Conservation (phyloP, 2,113 vertebrate species). For the Sander lucioperca region DNA sequence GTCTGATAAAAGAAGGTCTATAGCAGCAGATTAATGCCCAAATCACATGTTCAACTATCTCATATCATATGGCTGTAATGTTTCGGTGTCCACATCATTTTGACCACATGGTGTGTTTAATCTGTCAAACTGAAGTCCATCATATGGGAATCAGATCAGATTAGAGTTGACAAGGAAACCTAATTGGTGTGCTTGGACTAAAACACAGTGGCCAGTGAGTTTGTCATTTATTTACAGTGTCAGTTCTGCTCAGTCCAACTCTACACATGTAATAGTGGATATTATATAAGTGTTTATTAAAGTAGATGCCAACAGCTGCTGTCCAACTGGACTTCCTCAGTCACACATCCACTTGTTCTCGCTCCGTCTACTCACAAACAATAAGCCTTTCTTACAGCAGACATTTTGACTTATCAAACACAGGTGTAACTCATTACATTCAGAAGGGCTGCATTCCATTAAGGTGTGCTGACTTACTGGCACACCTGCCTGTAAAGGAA, state of each 20-base stretch:
- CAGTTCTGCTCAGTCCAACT: not conserved
- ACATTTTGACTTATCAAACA: slow-evolving; percentile 14
- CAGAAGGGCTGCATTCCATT: slow-evolving; percentile 38
- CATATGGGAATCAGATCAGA: not conserved
- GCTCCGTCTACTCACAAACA: slow-evolving; percentile 13
- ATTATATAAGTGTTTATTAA: slow-evolving; percentile 51
- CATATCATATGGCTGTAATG: not conserved
- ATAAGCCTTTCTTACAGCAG: slow-evolving; percentile 1
- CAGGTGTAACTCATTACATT: slow-evolving; percentile 42
- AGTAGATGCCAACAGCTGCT: slow-evolving; percentile 19
- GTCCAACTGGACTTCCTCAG: slow-evolving; percentile 40
- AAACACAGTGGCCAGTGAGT: not conserved
- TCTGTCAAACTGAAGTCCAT: not conserved
- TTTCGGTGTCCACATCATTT: not conserved
- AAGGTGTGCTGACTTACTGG: slow-evolving; percentile 30
- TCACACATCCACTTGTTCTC: slow-evolving; percentile 5
- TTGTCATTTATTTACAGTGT: slow-evolving; percentile 32
- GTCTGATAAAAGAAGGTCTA: too few relatives aligned
- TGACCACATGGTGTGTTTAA: not conserved
- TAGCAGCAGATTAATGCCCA: not conserved
- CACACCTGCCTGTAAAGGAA: slow-evolving; percentile 25
- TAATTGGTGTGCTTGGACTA: slow-evolving; percentile 7
- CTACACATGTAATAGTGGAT: not conserved
- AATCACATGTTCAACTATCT: not conserved
- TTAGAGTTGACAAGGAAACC: not conserved